These are phyloP conservation scores for Planococcus citri DNA, from an alignment of 1,140 invertebrate genomes.

Conservation along the genomic window DNA sequence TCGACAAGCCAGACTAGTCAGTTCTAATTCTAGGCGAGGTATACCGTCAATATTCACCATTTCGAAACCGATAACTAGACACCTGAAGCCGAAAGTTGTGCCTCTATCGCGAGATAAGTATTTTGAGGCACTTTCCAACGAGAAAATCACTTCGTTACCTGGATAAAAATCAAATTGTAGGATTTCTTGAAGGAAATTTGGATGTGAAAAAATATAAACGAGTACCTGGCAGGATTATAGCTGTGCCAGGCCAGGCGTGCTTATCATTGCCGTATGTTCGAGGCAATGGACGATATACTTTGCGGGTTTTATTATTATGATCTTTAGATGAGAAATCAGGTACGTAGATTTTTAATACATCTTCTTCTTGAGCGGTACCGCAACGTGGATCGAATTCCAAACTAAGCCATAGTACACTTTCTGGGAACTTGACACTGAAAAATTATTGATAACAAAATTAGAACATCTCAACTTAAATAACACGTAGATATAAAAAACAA, in stretches of 20 bases:
- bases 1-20: conserved; percentile 79
- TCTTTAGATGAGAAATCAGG: conserved; percentile 6
- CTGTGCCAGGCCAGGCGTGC: conserved; percentile 62
- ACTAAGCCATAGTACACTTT: conserved; percentile 77
- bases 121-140: conserved; percentile 86
- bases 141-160: conserved; percentile 89
- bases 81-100: conserved; percentile 78
- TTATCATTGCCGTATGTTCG: conserved; percentile 19
- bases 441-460: conserved; percentile 12
- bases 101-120: conserved; percentile 85
- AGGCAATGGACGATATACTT: not conserved
- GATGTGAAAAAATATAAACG: not conserved
- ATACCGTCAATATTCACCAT: conserved; percentile 54
- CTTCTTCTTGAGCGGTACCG: conserved; percentile 85
- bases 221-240: conserved; percentile 68
- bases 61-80: conserved; percentile 82
- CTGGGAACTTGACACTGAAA: conserved; percentile 70
- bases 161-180: conserved; percentile 22
- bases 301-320: not conserved
- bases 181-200: not conserved
- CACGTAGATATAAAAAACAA: no score
- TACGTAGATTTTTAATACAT: conserved; percentile 53
- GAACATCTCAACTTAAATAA: not conserved
- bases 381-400: conserved; percentile 87
- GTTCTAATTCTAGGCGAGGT: conserved; percentile 73